Evolutionary conservation across 2,113 vertebrate genomes (phyloP).

Genomic region (Cyphomyrus discorhynchus): DNA sequence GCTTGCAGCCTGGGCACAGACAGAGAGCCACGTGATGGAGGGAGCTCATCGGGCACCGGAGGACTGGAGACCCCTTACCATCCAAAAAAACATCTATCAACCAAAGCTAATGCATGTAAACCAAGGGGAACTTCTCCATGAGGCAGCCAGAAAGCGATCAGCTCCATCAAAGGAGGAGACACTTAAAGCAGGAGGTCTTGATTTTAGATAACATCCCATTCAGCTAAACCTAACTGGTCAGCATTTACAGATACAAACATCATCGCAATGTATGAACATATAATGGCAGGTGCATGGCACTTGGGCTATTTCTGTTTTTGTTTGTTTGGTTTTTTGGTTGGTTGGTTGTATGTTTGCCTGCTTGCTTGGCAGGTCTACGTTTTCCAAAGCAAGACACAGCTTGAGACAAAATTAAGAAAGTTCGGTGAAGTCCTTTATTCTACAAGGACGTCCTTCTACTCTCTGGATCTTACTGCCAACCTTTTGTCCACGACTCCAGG

Average conservation of each 20-base stretch:
- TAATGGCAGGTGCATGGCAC: background rate
- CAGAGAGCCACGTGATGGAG: background rate
- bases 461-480: background rate
- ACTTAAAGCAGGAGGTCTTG: background rate
- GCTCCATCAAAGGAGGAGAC: background rate
- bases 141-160: background rate
- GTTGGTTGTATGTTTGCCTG: background rate
- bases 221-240: background rate
- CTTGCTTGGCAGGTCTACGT: background rate
- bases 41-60: background rate
- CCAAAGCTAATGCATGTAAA: background rate
- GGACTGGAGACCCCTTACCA: background rate
- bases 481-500: background rate
- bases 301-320: background rate
- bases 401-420: background rate
- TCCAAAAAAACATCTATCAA: background rate
- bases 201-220: background rate
- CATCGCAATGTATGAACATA: background rate
- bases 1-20: constrained; percentile 79
- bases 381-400: background rate
- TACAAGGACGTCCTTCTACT: background rate
- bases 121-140: background rate
- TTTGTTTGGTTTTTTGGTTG: background rate
- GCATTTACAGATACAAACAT: background rate
- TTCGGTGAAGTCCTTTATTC: background rate